phyloP scores from a whole-genome alignment of 2,797 vertebrate species.

The Simalia tracyae region DNA sequence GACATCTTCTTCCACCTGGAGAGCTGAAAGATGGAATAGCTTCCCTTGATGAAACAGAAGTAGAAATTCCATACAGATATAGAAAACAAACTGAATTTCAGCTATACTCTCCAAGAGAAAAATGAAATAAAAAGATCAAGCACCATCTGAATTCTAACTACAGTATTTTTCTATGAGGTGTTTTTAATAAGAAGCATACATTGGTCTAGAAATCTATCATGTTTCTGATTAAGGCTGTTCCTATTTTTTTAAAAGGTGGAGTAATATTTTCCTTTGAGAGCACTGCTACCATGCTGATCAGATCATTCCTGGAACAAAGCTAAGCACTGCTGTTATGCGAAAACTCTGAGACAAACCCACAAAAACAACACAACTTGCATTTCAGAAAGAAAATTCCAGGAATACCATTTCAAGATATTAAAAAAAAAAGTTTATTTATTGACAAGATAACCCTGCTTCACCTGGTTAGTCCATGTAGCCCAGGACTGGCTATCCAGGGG shows the following conservation, averaged over 20 bases:
- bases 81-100: constrained; percentile 47
- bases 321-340: neutral
- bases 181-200: neutral
- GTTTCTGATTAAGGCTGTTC: too few species aligned
- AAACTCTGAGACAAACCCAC: constrained; percentile 8
- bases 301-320: constrained; percentile 19
- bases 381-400: neutral
- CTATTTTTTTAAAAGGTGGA: too few species aligned
- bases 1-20: constrained; percentile 35
- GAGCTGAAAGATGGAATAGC: constrained; percentile 15
- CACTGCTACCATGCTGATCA: constrained; percentile 1
- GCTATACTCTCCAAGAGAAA: neutral
- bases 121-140: neutral
- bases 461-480: neutral
- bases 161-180: neutral
- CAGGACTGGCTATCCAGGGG: neutral
- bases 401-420: neutral
- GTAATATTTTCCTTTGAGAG: constrained; percentile 21
- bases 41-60: constrained; percentile 40
- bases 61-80: constrained; percentile 41
- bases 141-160: neutral
- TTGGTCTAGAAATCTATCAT: neutral
- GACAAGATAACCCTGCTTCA: neutral
- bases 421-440: neutral
- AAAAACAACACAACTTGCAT: constrained; percentile 11